Conservation (phyloP, 2,888 invertebrate species). For the Cataglyphis cursor region DNA sequence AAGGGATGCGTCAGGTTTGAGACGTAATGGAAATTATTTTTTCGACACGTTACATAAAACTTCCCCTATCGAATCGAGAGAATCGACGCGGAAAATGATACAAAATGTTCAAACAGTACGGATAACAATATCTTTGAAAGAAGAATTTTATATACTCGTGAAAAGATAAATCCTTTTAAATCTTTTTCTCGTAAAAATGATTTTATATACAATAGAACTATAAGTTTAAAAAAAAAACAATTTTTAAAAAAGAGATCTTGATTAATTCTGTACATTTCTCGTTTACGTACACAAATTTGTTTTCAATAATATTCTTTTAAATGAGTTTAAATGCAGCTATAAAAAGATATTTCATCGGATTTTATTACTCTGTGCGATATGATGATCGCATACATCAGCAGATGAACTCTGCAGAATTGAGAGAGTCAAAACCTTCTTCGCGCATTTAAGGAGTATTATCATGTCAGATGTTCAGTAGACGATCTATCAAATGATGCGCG, state of each 20-base stretch:
- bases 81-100: not conserved
- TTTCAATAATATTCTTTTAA: not conserved
- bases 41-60: constrained; percentile 6
- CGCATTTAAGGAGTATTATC: constrained; percentile 44
- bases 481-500: constrained; percentile 53
- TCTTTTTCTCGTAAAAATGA: not conserved
- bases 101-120: not conserved
- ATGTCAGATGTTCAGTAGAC: constrained; percentile 45
- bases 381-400: not conserved
- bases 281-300: not conserved
- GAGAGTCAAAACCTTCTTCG: constrained; percentile 28
- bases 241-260: no score
- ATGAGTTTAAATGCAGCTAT: not conserved
- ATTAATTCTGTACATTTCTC: not conserved
- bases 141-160: not conserved
- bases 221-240: no score
- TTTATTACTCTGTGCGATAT: not conserved
- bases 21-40: constrained; percentile 46
- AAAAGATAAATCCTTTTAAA: not conserved
- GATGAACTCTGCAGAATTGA: constrained; percentile 8
- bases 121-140: not conserved
- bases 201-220: not conserved
- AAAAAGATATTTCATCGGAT: not conserved
- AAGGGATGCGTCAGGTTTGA: constrained; percentile 15
- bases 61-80: not conserved